Percentiles rank a stretch among this genome's conserved stretches.
Conservation (phyloP, 2,797 vertebrate species). For the Bovichtus diacanthus region DNA sequence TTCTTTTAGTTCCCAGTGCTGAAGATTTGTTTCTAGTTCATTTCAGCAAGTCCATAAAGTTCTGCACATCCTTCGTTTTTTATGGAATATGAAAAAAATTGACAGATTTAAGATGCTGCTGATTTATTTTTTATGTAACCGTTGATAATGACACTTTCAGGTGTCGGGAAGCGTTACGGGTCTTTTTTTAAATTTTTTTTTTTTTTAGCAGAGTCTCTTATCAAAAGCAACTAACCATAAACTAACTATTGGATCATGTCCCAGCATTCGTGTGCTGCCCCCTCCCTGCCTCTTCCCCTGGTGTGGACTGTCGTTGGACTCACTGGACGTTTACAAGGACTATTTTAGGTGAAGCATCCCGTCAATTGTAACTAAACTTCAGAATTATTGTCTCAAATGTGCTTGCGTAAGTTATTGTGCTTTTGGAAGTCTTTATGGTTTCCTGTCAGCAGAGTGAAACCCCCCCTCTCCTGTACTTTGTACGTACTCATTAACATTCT, state of each 20-base stretch:
- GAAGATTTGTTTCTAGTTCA: too few species aligned
- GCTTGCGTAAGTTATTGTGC: too few species aligned
- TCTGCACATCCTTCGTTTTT: too few species aligned
- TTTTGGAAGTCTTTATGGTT: too few species aligned
- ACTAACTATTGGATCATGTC: slow-evolving; percentile 42
- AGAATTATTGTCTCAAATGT: not conserved
- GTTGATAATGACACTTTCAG: too few species aligned
- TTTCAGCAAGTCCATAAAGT: not conserved
- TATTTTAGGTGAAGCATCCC: slow-evolving; percentile 87
- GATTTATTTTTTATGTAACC: not conserved
- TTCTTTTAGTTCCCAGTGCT: not conserved
- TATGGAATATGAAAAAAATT: too few species aligned
- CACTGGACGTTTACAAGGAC: slow-evolving; percentile 90
- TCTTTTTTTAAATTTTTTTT: too few species aligned
- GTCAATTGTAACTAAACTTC: not conserved
- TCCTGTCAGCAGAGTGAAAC: too few species aligned
- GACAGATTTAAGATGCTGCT: not conserved
- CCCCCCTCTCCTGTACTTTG: too few species aligned
- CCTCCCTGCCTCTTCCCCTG: slow-evolving; percentile 88
- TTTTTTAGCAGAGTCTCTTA: too few species aligned
- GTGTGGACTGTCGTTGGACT: slow-evolving; percentile 94
- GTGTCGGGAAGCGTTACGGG: slow-evolving; percentile 61
- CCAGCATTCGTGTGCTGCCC: slow-evolving; percentile 80
- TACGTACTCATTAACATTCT: too few species aligned
- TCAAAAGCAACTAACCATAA: too few species aligned